These are phyloP conservation scores for Aphelenchoides fujianensis DNA, from an alignment of 1,140 invertebrate species.

Conservation along the genomic window DNA sequence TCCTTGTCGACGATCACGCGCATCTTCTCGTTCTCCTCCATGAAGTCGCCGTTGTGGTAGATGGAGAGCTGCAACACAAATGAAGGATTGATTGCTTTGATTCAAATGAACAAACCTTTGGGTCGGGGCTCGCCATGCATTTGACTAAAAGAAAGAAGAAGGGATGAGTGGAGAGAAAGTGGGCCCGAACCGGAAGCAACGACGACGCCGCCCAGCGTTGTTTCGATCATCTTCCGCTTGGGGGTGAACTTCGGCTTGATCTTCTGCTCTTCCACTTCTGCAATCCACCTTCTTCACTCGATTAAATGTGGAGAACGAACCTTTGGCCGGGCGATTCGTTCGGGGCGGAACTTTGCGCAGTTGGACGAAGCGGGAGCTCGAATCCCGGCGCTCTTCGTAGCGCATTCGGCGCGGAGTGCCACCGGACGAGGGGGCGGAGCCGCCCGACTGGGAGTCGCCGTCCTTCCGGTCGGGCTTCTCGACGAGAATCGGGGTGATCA, in stretches of 20 bases:
- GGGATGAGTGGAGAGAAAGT: too few species aligned
- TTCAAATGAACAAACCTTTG: constrained; percentile 8
- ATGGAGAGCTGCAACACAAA: constrained; percentile 20
- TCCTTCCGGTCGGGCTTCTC: neutral
- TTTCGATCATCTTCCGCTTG: constrained; percentile 2
- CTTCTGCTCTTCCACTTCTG: constrained; percentile 7
- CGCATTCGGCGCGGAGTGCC: neutral
- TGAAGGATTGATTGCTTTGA: neutral
- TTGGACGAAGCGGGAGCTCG: constrained; percentile 6
- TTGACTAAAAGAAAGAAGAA: too few species aligned
- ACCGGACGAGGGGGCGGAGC: neutral
- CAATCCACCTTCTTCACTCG: neutral
- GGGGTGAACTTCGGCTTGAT: constrained; percentile 21
- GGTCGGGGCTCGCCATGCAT: constrained; percentile 20
- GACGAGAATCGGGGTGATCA: neutral
- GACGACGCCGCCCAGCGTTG: neutral
- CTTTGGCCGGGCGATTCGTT: neutral
- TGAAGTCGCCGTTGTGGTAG: constrained; percentile 25
- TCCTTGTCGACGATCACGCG: constrained; percentile 26
- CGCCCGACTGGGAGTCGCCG: neutral
- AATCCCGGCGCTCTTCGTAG: neutral
- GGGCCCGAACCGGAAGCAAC: too few species aligned
- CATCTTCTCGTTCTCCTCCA: constrained; percentile 25
- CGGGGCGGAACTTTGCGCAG: neutral
- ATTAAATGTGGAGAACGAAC: neutral